phyloP scores from a whole-genome alignment of 1,140 invertebrate genomes.

The Vanessa tameamea region DNA sequence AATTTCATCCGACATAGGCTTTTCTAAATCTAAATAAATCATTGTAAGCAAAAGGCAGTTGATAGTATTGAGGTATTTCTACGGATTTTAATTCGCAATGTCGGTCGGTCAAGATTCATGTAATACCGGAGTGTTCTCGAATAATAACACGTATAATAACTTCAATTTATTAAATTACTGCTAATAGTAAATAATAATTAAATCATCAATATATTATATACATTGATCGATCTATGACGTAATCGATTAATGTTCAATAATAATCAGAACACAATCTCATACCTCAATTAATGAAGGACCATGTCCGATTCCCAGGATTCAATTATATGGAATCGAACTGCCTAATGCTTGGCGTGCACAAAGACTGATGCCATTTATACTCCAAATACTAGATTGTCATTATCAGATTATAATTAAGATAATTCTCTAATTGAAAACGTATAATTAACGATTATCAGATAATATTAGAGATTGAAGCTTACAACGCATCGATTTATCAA shows the following conservation, averaged over 20 bases:
- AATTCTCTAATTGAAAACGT: slow-evolving; percentile 26
- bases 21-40: no score
- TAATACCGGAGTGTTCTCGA: no score
- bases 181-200: not conserved
- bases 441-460: not conserved
- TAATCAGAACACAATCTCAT: slow-evolving; percentile 6
- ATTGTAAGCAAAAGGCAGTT: no score
- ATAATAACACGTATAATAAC: no score
- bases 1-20: no score
- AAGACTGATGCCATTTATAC: slow-evolving; percentile 37
- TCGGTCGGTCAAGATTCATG: no score
- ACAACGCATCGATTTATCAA: no score
- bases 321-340: slow-evolving; percentile 61
- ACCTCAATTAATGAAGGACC: slow-evolving; percentile 6
- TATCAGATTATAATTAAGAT: slow-evolving; percentile 41
- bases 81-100: no score
- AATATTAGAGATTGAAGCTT: not conserved
- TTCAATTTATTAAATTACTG: no score
- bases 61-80: no score
- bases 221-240: slow-evolving; percentile 49
- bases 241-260: slow-evolving; percentile 41
- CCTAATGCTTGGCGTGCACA: slow-evolving; percentile 54
- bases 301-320: slow-evolving; percentile 38
- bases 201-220: slow-evolving; percentile 6
- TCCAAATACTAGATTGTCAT: slow-evolving; percentile 44